These are phyloP conservation scores for Margaritifera margaritifera DNA, from an alignment of 2,888 invertebrate genomes.

Conservation along the genomic window DNA sequence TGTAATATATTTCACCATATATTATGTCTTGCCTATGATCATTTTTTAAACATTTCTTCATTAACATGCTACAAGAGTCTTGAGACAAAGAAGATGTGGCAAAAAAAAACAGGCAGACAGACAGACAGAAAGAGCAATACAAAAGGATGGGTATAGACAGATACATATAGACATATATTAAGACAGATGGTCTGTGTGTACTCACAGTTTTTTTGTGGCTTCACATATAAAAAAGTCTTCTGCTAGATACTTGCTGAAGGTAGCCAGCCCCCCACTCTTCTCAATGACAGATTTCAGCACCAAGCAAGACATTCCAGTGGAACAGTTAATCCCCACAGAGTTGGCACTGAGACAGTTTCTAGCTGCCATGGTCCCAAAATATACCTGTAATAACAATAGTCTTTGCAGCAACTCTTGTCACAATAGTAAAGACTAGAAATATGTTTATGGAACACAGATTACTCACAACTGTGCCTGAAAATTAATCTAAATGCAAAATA, in stretches of 20 bases:
- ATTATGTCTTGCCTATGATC: no score
- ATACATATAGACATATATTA: not conserved
- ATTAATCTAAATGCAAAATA: no score
- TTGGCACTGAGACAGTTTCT: slow-evolving; percentile 95
- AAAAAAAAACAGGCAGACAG: no score
- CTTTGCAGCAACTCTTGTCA: no score
- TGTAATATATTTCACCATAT: no score
- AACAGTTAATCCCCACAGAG: slow-evolving; percentile 93
- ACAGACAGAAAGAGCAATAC: no score
- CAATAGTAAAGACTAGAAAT: no score
- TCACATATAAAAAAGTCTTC: slow-evolving; percentile 99
- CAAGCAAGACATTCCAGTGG: slow-evolving; percentile 98
- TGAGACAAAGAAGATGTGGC: no score
- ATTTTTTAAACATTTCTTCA: no score
- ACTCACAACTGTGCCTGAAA: no score
- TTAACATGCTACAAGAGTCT: no score
- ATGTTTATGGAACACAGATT: no score
- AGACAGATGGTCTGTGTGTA: not conserved
- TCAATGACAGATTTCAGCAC: slow-evolving; percentile 91
- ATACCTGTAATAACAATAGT: slow-evolving; percentile 77
- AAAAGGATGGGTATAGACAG: not conserved
- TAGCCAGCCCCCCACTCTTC: slow-evolving; percentile 88
- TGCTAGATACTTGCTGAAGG: slow-evolving; percentile 94
- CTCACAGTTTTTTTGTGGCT: slow-evolving; percentile 81
- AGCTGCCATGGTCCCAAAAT: slow-evolving; percentile 97